These are phyloP conservation scores for Troides oblongomaculatus DNA, from an alignment of 2,888 invertebrate genomes.

Conservation along the genomic window DNA sequence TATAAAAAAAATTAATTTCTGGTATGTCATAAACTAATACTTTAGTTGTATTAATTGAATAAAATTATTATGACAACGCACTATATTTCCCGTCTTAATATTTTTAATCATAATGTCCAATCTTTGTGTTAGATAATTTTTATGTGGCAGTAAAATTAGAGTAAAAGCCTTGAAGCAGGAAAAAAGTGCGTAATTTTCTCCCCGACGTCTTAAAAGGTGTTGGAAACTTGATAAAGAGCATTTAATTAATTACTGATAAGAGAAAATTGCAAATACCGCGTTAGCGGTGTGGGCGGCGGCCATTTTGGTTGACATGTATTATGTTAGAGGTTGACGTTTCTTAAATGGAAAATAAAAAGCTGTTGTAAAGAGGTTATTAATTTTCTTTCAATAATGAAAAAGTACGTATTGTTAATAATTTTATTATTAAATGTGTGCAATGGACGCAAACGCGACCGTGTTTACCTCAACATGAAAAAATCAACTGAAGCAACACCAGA, in stretches of 20 bases:
- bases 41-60: background rate
- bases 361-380: too few species aligned
- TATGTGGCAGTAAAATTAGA: conserved; percentile 18
- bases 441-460: background rate
- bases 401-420: conserved; percentile 11
- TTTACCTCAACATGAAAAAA: background rate
- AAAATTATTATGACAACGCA: background rate
- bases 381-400: conserved; percentile 1
- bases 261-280: conserved; percentile 20
- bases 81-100: background rate
- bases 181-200: conserved; percentile 13
- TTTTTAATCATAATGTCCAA: conserved; percentile 6
- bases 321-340: background rate
- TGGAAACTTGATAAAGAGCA: conserved; percentile 35
- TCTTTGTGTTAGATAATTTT: conserved; percentile 18
- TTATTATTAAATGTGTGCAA: conserved; percentile 4
- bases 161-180: conserved; percentile 19
- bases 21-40: too few species aligned
- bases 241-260: conserved; percentile 35
- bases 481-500: background rate
- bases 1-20: too few species aligned
- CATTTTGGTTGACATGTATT: conserved; percentile 11
- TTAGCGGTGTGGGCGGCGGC: background rate
- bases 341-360: too few species aligned
- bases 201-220: conserved; percentile 33